A percentile compares a stretch with the other conserved stretches of the same genome.
These are phyloP conservation scores for Pseudachorutes palmiensis DNA, from an alignment of 1,140 invertebrate genomes.

Conservation along the genomic window DNA sequence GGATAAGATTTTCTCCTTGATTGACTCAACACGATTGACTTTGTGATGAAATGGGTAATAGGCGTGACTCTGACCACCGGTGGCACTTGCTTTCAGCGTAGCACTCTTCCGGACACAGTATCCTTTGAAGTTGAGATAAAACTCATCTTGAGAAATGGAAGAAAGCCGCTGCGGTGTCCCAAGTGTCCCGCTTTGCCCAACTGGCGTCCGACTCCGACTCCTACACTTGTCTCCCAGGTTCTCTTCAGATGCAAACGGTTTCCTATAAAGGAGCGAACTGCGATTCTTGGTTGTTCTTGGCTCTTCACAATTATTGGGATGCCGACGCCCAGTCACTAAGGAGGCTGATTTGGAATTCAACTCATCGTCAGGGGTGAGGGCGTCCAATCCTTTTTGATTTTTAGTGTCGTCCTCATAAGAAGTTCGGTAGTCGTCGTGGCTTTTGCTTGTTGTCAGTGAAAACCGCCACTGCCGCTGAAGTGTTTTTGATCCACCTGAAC, in stretches of 20 bases:
- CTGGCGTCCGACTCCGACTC: neutral
- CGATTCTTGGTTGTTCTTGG: neutral
- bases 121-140: conserved; percentile 29
- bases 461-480: conserved; percentile 22
- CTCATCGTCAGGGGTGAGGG: conserved; percentile 3
- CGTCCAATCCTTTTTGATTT: neutral
- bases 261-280: conserved; percentile 19
- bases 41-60: conserved; percentile 7
- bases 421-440: neutral
- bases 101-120: conserved; percentile 31
- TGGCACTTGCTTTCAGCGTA: conserved; percentile 25
- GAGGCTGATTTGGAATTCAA: neutral
- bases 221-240: conserved; percentile 20
- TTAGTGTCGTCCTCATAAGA: neutral
- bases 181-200: neutral
- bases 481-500: conserved; percentile 7
- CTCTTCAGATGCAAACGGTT: conserved; percentile 33
- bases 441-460: conserved; percentile 8
- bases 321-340: neutral
- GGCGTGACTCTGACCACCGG: neutral
- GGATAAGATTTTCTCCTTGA: conserved; percentile 33
- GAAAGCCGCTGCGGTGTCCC: conserved; percentile 1
- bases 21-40: conserved; percentile 34
- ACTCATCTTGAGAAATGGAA: conserved; percentile 13
- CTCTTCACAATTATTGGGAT: neutral